A percentile compares a stretch with the other conserved stretches of the same genome.
These are phyloP conservation scores for Larimichthys polyactis DNA, from an alignment of 2,113 vertebrate species.

Conservation along the genomic window DNA sequence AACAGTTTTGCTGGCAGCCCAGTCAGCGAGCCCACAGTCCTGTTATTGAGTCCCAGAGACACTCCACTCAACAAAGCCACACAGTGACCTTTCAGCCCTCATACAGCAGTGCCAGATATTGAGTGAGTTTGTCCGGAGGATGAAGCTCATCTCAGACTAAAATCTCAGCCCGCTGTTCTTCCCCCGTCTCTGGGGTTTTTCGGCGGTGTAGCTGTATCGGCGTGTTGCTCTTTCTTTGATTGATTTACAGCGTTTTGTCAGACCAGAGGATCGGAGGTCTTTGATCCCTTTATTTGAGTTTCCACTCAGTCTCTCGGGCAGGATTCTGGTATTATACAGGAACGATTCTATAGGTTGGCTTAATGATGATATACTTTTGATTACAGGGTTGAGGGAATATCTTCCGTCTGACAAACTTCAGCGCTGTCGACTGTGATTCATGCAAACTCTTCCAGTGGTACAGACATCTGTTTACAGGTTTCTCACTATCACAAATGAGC, in stretches of 20 bases:
- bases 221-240: slow-evolving; percentile 61
- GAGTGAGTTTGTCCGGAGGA: slow-evolving; percentile 64
- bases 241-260: slow-evolving; percentile 63
- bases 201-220: slow-evolving; percentile 23
- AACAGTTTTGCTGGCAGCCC: slow-evolving; percentile 58
- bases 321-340: not conserved
- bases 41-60: slow-evolving; percentile 62
- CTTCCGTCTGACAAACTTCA: not conserved
- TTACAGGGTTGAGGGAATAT: slow-evolving; percentile 30
- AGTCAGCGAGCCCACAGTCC: slow-evolving; percentile 48
- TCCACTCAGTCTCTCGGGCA: slow-evolving; percentile 25
- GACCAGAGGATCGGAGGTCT: slow-evolving; percentile 36
- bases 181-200: slow-evolving; percentile 32
- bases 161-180: slow-evolving; percentile 41
- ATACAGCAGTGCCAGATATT: slow-evolving; percentile 54
- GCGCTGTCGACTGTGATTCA: not conserved
- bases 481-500: not conserved
- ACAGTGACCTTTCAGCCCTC: slow-evolving; percentile 64
- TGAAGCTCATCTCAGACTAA: slow-evolving; percentile 59
- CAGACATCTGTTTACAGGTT: slow-evolving; percentile 22
- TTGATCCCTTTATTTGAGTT: slow-evolving; percentile 54
- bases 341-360: slow-evolving; percentile 21
- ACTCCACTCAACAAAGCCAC: slow-evolving; percentile 60
- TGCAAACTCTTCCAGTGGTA: not conserved
- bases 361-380: slow-evolving; percentile 49